A percentile compares a stretch with the other conserved stretches of the same genome.
phyloP scores from a whole-genome alignment of 2,888 invertebrate genomes.

The Pterostichus madidus region DNA sequence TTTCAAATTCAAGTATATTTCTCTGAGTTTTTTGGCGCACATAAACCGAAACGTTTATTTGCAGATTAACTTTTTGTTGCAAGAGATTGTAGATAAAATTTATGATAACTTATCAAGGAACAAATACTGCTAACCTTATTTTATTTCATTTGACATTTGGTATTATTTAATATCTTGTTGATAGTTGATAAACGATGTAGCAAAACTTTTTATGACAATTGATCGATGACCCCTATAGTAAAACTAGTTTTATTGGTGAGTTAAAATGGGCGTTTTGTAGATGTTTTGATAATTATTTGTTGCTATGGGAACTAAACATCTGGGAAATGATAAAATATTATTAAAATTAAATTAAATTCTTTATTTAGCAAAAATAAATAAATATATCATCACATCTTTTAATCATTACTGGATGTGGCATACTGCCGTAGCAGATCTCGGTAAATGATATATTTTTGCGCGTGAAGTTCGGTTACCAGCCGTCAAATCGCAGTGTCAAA shows the following conservation, averaged over 20 bases:
- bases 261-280: conserved; percentile 10
- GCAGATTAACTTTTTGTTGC: neutral
- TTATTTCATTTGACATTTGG: conserved; percentile 2
- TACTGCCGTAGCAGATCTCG: too few species aligned
- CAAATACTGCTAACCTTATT: conserved; percentile 10
- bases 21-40: neutral
- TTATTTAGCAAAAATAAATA: too few species aligned
- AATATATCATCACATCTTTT: too few species aligned
- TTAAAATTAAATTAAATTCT: neutral
- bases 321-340: neutral
- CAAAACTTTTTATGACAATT: neutral
- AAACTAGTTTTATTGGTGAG: neutral
- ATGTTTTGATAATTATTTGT: conserved; percentile 26
- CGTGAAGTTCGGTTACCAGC: too few species aligned
- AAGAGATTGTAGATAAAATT: neutral
- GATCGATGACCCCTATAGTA: neutral
- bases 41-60: neutral
- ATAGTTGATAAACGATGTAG: too few species aligned
- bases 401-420: too few species aligned
- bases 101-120: neutral
- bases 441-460: too few species aligned
- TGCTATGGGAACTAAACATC: neutral
- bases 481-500: too few species aligned
- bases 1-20: neutral
- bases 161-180: too few species aligned